phyloP scores from a whole-genome alignment of 2,888 invertebrate species.

The Ellobium chinense region DNA sequence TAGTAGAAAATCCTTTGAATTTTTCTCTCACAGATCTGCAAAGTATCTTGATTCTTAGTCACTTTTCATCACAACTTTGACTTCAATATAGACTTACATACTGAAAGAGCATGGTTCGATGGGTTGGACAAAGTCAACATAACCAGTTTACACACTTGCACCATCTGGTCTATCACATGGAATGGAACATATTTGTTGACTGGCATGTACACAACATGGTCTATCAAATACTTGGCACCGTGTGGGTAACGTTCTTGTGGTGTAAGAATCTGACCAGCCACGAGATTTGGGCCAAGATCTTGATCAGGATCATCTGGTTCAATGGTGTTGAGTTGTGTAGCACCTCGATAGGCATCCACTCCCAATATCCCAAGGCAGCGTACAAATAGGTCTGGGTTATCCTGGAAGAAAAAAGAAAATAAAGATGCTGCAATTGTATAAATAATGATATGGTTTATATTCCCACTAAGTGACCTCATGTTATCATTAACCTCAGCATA shows the following conservation, averaged over 20 bases:
- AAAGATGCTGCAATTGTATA: too few relatives aligned
- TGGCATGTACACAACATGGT: constrained; percentile 78
- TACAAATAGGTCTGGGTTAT: constrained; percentile 73
- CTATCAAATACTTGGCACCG: constrained; percentile 76
- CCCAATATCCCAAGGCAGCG: constrained; percentile 71
- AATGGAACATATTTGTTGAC: constrained; percentile 77
- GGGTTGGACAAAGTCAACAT: neutral
- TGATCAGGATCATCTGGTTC: constrained; percentile 61
- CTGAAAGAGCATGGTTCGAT: neutral
- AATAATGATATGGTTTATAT: too few relatives aligned
- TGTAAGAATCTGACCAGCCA: constrained; percentile 26
- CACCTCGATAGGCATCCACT: constrained; percentile 78
- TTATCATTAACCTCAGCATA: too few relatives aligned
- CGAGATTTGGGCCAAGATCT: neutral
- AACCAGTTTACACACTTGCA: constrained; percentile 39
- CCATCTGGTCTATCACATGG: constrained; percentile 71
- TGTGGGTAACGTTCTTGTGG: constrained; percentile 65
- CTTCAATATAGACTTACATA: neutral
- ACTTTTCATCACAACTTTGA: neutral
- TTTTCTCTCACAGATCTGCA: too few relatives aligned
- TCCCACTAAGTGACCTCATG: too few relatives aligned
- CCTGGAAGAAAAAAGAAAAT: constrained; percentile 59
- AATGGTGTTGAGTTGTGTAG: constrained; percentile 77
- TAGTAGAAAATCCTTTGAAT: too few relatives aligned
- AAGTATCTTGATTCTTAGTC: too few relatives aligned